A percentile compares a stretch with the other conserved stretches of the same genome.
Conservation (phyloP, 64 coral and sea anemone species). For the Pocillopora verrucosa region DNA sequence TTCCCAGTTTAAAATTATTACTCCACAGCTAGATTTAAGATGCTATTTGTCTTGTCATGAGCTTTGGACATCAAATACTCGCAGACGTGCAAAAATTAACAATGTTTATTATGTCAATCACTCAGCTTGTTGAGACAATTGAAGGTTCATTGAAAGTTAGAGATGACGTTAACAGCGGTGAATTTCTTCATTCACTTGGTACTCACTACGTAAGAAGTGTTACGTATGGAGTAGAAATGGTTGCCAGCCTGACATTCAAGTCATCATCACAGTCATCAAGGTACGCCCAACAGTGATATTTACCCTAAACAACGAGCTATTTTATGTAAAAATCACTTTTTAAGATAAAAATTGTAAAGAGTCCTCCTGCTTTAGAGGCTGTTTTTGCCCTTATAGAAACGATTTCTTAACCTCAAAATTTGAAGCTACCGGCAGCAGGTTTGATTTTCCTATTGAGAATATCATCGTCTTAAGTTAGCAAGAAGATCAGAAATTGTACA, state of each 20-base stretch:
- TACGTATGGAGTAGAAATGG: constrained; percentile 29
- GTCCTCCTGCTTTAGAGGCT: no score
- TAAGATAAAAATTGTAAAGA: no score
- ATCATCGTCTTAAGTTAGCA: no score
- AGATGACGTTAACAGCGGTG: background rate
- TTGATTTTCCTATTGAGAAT: no score
- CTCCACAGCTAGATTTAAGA: no score
- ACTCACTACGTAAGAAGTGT: constrained; percentile 29
- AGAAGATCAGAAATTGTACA: no score
- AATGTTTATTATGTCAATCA: background rate
- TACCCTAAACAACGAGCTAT: background rate
- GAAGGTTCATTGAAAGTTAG: background rate
- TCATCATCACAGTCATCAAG: background rate
- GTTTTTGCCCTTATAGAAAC: no score
- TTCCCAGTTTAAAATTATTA: no score
- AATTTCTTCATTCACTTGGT: background rate
- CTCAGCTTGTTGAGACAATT: background rate
- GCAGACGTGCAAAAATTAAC: background rate
- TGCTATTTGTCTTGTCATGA: no score
- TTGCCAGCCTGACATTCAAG: constrained; percentile 32
- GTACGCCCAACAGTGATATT: background rate
- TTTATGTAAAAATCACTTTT: background rate
- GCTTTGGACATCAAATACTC: no score
- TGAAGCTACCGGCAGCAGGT: no score
- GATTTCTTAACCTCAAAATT: no score